phyloP scores from a whole-genome alignment of 2,888 invertebrate species.

The Amphipyra berbera region DNA sequence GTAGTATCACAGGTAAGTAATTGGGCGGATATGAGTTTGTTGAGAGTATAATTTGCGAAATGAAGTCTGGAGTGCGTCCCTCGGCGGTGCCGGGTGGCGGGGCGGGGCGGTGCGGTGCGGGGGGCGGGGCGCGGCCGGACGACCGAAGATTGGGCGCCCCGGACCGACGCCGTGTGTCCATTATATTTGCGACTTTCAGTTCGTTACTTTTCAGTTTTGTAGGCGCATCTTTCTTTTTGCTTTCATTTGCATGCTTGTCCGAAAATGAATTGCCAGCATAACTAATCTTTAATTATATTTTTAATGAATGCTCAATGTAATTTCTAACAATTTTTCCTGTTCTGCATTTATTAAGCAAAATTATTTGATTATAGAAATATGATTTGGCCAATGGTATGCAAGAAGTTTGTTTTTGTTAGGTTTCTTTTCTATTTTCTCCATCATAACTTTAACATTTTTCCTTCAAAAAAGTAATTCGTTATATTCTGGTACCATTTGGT shows the following conservation, averaged over 20 bases:
- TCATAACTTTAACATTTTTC: too few relatives aligned
- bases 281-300: too few relatives aligned
- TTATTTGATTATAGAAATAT: too few relatives aligned
- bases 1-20: conserved; percentile 58
- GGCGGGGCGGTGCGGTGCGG: not conserved
- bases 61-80: conserved; percentile 48
- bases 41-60: conserved; percentile 60
- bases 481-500: too few relatives aligned
- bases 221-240: conserved; percentile 1
- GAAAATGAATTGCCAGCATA: not conserved
- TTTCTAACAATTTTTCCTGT: too few relatives aligned
- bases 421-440: too few relatives aligned
- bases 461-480: too few relatives aligned
- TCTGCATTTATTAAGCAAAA: too few relatives aligned
- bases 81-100: conserved; percentile 8
- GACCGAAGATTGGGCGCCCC: not conserved
- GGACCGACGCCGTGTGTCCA: conserved; percentile 6
- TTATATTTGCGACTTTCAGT: conserved; percentile 15
- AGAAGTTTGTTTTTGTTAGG: too few relatives aligned
- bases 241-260: conserved; percentile 12
- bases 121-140: not conserved
- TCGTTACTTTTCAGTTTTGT: conserved; percentile 5
- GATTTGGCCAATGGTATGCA: too few relatives aligned
- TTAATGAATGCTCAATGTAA: too few relatives aligned
- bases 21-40: conserved; percentile 60